phyloP scores from a whole-genome alignment of 2,888 invertebrate species.

The Furcula furcula region DNA sequence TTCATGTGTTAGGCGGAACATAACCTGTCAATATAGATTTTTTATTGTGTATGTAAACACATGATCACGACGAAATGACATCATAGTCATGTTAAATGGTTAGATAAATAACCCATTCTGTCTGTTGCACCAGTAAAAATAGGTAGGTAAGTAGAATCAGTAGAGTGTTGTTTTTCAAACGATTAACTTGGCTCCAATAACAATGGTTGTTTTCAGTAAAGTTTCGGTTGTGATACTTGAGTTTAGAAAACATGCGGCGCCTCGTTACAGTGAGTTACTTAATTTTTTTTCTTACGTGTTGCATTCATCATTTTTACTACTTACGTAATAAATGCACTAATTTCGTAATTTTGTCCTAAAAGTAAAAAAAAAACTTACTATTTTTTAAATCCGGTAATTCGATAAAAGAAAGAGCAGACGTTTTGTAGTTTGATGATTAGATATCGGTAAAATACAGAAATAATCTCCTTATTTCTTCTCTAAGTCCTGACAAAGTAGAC shows the following conservation, averaged over 20 bases:
- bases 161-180: slow-evolving; percentile 23
- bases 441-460: too few relatives aligned
- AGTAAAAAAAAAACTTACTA: too few relatives aligned
- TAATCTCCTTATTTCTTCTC: too few relatives aligned
- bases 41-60: slow-evolving; percentile 32
- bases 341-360: too few relatives aligned
- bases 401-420: too few relatives aligned
- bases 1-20: too few relatives aligned
- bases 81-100: slow-evolving; percentile 45
- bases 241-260: slow-evolving; percentile 23
- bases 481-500: too few relatives aligned
- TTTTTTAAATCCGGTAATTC: too few relatives aligned
- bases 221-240: slow-evolving; percentile 41
- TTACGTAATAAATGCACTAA: too few relatives aligned
- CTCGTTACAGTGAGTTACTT: slow-evolving; percentile 44
- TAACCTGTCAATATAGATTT: too few relatives aligned
- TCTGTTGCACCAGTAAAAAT: slow-evolving; percentile 18
- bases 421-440: too few relatives aligned
- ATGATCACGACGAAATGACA: slow-evolving; percentile 45
- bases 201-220: slow-evolving; percentile 43
- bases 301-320: too few relatives aligned
- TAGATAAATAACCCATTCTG: slow-evolving; percentile 36
- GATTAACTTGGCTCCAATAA: slow-evolving; percentile 16
- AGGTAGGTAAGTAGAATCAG: slow-evolving; percentile 28
- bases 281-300: background rate